Percentiles rank a stretch among this genome's conserved stretches.
These are phyloP conservation scores for Acromyrmex heyeri DNA, from an alignment of 1,140 invertebrate genomes.

Conservation along the genomic window DNA sequence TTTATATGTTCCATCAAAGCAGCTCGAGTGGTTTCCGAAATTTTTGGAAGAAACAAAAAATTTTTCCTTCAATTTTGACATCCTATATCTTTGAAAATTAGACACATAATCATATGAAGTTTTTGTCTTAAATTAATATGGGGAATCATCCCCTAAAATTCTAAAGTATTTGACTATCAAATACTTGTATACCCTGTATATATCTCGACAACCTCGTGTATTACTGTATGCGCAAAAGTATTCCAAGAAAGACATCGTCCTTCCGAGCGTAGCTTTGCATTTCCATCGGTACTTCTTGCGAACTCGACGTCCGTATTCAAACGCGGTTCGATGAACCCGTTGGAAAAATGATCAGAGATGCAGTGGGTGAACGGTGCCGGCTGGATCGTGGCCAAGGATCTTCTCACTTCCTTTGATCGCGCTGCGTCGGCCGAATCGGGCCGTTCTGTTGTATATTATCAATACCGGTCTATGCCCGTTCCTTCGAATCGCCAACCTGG, in stretches of 20 bases:
- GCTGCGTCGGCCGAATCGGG: slow-evolving; percentile 39
- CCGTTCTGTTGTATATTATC: slow-evolving; percentile 38
- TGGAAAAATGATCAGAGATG: slow-evolving; percentile 33
- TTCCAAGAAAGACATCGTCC: slow-evolving; percentile 29
- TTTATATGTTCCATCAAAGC: too few species aligned
- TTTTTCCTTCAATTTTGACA: too few species aligned
- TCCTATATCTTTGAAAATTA: too few species aligned
- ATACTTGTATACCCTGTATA: too few species aligned
- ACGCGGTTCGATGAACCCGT: slow-evolving; percentile 45
- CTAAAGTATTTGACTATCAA: too few species aligned
- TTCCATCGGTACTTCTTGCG: not conserved
- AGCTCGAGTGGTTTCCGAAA: too few species aligned
- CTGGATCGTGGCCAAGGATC: slow-evolving; percentile 57
- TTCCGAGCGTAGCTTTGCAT: slow-evolving; percentile 15
- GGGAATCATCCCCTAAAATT: too few species aligned
- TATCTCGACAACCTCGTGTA: not conserved
- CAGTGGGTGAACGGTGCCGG: not conserved
- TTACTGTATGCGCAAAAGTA: slow-evolving; percentile 23
- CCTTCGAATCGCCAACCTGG: not conserved
- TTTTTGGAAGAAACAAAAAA: too few species aligned
- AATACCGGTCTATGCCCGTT: slow-evolving; percentile 4
- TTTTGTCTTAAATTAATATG: too few species aligned
- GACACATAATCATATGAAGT: too few species aligned
- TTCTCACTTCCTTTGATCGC: slow-evolving; percentile 48
- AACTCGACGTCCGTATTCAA: slow-evolving; percentile 4